A percentile compares a stretch with the other conserved stretches of the same genome.
Evolutionary conservation across 2,888 invertebrate species (phyloP).

Genomic region (Hylaea fasciaria): DNA sequence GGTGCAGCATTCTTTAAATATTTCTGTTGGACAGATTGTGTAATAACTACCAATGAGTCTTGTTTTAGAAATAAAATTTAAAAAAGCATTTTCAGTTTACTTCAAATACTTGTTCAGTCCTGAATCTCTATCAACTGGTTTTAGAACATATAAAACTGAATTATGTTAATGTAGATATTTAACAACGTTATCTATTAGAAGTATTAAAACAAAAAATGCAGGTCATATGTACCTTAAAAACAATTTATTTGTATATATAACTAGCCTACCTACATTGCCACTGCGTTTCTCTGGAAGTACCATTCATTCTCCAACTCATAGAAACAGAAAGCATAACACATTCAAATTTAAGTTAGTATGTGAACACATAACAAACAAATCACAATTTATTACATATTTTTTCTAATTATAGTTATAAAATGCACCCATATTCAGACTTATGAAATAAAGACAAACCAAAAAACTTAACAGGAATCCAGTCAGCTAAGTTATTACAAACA

Average conservation of each 20-base stretch:
- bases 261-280: constrained; percentile 73
- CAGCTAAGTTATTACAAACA: too few species aligned
- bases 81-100: constrained; percentile 16
- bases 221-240: constrained; percentile 47
- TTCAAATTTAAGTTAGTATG: constrained; percentile 7
- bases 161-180: background rate
- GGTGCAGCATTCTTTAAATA: constrained; percentile 33
- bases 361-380: constrained; percentile 16
- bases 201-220: background rate
- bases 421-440: constrained; percentile 21
- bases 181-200: background rate
- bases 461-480: too few species aligned
- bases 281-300: constrained; percentile 67
- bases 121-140: too few species aligned
- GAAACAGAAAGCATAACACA: constrained; percentile 36
- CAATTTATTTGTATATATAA: constrained; percentile 63
- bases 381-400: constrained; percentile 8
- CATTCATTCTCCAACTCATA: constrained; percentile 31
- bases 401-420: constrained; percentile 6
- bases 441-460: background rate
- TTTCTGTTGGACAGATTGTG: constrained; percentile 56
- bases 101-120: background rate
- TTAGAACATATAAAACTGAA: background rate
- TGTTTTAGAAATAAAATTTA: constrained; percentile 50
- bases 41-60: constrained; percentile 50